Conservation (phyloP, 2,113 vertebrate genomes). For the Meriones unguiculatus region DNA sequence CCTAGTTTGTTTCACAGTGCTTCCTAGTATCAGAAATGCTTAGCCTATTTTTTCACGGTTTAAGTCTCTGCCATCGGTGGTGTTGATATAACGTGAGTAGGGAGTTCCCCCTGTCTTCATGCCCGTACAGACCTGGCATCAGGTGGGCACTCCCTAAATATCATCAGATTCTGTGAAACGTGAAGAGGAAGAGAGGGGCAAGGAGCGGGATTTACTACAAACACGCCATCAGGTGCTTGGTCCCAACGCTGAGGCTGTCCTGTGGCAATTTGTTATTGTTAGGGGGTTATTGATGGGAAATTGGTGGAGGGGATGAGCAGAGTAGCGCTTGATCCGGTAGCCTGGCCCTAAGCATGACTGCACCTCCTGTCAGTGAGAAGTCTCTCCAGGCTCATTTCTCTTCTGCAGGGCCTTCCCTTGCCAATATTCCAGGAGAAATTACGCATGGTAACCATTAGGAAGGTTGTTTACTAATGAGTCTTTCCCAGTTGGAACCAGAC, state of each 20-base stretch:
- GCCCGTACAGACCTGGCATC: neutral
- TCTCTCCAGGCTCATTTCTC: slow-evolving; percentile 33
- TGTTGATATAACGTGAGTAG: fast-evolving
- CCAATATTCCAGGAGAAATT: slow-evolving; percentile 65
- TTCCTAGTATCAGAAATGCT: neutral
- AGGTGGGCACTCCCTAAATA: neutral
- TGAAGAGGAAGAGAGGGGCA: neutral
- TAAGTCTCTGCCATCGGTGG: neutral
- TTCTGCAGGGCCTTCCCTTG: slow-evolving; percentile 40
- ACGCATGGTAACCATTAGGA: slow-evolving; percentile 54
- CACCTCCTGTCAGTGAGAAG: neutral
- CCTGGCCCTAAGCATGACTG: slow-evolving; percentile 38
- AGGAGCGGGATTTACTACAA: neutral
- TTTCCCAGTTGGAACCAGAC: slow-evolving; percentile 47
- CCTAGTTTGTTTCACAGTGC: fast-evolving
- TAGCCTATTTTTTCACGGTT: neutral
- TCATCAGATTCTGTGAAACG: neutral
- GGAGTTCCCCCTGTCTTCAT: neutral
- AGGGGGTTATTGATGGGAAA: slow-evolving; percentile 60
- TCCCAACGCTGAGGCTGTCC: neutral
- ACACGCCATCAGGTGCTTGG: neutral
- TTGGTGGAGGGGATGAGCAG: slow-evolving; percentile 9
- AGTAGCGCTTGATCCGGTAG: slow-evolving; percentile 27
- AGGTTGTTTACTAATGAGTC: slow-evolving; percentile 63
- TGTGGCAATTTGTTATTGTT: slow-evolving; percentile 71